phyloP scores from a whole-genome alignment of 2,888 invertebrate species.

The Polia nebulosa region DNA sequence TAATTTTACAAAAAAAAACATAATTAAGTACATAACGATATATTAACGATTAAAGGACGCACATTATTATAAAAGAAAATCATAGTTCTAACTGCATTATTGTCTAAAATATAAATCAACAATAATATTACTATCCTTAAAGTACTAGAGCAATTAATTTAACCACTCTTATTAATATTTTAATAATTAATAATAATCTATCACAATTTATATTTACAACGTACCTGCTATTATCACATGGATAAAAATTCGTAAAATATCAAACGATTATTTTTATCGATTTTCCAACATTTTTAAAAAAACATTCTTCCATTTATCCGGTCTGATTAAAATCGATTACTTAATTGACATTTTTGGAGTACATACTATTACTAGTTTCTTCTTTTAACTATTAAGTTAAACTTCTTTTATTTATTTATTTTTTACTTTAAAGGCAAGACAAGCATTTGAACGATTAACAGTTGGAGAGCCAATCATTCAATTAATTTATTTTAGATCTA shows the following conservation, averaged over 20 bases:
- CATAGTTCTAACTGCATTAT: background rate
- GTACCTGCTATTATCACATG: conserved; percentile 70
- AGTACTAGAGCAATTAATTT: conserved; percentile 57
- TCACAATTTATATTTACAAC: conserved; percentile 53
- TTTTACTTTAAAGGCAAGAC: conserved; percentile 7
- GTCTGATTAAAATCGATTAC: background rate
- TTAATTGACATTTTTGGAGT: conserved; percentile 12
- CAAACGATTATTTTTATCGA: background rate
- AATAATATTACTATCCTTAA: conserved; percentile 22
- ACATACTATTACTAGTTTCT: background rate
- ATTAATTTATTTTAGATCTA: background rate
- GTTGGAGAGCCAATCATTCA: background rate
- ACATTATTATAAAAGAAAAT: conserved; percentile 14
- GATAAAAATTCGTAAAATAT: conserved; percentile 53
- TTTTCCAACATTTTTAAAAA: background rate
- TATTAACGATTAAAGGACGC: conserved; percentile 22
- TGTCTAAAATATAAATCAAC: conserved; percentile 28
- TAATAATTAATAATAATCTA: conserved; percentile 20
- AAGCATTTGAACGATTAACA: background rate
- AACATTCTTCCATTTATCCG: background rate
- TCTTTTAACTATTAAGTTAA: background rate
- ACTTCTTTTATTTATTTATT: too few relatives aligned
- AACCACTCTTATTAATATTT: conserved; percentile 37
- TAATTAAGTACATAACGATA: conserved; percentile 49
- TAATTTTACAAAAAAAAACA: conserved; percentile 12